Base-by-base conservation (phyloP, 2,113 vertebrate species). In the Dipodomys spectabilis region DNA sequence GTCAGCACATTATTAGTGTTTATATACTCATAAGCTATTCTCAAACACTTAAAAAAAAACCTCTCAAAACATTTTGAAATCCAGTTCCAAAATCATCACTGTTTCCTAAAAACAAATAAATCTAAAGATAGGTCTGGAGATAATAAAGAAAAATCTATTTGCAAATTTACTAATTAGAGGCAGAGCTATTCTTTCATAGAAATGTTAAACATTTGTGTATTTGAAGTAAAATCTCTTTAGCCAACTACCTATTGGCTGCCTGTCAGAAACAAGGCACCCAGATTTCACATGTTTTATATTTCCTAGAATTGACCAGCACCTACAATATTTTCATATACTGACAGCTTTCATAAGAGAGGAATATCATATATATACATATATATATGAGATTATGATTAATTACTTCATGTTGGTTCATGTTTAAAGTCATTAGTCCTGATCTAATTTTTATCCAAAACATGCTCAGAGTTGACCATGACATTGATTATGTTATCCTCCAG, bases 261-360 rank as follows among this genome's bases (percentile, higher is more conserved):
- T 86, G 18, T 97, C 84, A 96, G 82, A 93, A 82, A 71, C 45
- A 53, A 92, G 82, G 82, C 92, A 73, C 82, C 78, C 10, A 0
- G 60, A 97, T 84, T 93, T 90, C 94, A 81, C 20, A 72, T 93
- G 87, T 87, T 96, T 95, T 91, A 79, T 32, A 93, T 95, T 93
- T 96, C 35, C 23, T 86, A 18, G 44, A 78, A 60, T 84, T 57
- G 64, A 79, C 60, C 57, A 57, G 90, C 57, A 73, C 81, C 84
- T 68, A 78, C 49, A 67, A 28, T 69, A 85, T 90, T 94, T 97
- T 87, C 69, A 79, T 69, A 81, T 80, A 62, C 91, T 64, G 78
- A 82, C 57, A 85, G 68, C 92, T 94, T 92, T 87, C 84, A 44
- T 60, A 25, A 82, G 87, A 93, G 73, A 53, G 62, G 78, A 86